Evolutionary conservation across 2,113 vertebrate genomes (phyloP).

Genomic region (Psittacula cyanocephala): DNA sequence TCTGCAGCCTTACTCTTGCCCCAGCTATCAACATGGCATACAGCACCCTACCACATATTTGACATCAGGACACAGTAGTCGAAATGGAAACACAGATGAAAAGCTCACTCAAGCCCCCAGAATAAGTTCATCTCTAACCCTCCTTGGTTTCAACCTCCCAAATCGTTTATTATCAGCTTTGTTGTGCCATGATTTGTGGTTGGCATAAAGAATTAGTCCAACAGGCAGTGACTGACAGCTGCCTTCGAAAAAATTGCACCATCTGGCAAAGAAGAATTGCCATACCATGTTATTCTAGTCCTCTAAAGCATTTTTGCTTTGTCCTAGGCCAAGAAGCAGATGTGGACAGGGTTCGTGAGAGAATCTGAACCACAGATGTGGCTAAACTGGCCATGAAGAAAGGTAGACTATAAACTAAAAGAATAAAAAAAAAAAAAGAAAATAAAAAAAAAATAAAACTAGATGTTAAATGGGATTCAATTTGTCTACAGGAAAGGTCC

Average conservation of each 20-base stretch:
- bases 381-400: not conserved
- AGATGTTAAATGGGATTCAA: not conserved
- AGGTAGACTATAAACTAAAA: not conserved
- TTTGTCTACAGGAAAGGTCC: not conserved
- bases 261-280: conserved; percentile 15
- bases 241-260: not conserved
- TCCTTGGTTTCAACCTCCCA: not conserved
- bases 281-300: not conserved
- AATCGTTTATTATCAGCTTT: not conserved
- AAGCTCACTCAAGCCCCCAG: not conserved
- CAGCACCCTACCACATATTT: not conserved
- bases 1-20: not conserved
- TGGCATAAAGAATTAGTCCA: not conserved
- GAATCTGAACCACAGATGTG: not conserved
- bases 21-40: not conserved
- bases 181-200: not conserved
- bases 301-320: not conserved
- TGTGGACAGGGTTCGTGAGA: not conserved
- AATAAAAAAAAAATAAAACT: not conserved
- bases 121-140: not conserved
- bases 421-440: not conserved
- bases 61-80: not conserved
- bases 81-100: not conserved
- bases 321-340: not conserved
- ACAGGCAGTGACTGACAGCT: conserved; percentile 18